phyloP scores from a whole-genome alignment of 2,797 vertebrate genomes.

The Crax fasciolata region DNA sequence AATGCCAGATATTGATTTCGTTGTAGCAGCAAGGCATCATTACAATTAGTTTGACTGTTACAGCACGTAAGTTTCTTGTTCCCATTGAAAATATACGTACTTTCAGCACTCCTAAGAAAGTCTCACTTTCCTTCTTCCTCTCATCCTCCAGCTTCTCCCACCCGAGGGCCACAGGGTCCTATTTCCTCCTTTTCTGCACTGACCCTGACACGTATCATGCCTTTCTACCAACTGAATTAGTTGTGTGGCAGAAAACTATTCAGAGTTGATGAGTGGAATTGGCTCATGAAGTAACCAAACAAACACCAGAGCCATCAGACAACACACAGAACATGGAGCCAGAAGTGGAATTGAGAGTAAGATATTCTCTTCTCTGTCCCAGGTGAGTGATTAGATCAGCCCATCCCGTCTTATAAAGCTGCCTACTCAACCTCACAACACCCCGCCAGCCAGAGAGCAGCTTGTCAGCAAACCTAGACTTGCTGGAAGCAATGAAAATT shows the following conservation, averaged over 20 bases:
- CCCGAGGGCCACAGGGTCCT: no score
- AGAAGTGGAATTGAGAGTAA: background rate
- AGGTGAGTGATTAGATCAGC: background rate
- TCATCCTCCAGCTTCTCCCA: no score
- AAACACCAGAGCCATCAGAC: background rate
- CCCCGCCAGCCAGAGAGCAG: background rate
- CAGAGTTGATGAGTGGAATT: background rate
- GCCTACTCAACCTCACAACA: background rate
- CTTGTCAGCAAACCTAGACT: background rate
- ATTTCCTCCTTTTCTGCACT: no score
- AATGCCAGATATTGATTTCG: background rate
- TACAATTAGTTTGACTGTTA: background rate
- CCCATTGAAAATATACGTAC: rapidly evolving
- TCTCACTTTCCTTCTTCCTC: no score
- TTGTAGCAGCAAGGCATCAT: background rate
- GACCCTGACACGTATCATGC: no score
- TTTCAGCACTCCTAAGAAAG: background rate
- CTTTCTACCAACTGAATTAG: no score
- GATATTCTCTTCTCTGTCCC: background rate
- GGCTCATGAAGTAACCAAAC: background rate
- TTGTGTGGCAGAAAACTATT: background rate
- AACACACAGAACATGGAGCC: background rate
- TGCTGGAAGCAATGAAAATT: background rate
- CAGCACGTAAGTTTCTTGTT: background rate
- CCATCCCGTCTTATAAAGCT: background rate